These are phyloP conservation scores for Apotomis turbidana DNA, from an alignment of 2,888 invertebrate genomes.

Conservation along the genomic window DNA sequence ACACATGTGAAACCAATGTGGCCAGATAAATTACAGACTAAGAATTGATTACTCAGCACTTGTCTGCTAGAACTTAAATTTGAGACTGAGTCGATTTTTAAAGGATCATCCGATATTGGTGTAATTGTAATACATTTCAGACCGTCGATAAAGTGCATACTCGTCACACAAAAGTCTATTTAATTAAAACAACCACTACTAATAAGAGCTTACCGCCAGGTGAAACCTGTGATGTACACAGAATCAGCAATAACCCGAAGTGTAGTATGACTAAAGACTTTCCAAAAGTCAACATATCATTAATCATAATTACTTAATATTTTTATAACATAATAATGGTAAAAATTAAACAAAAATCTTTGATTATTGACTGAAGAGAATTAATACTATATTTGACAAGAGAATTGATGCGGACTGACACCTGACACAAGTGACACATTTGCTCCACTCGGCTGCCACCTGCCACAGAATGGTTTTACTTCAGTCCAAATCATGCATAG, in stretches of 20 bases:
- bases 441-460: too few species aligned
- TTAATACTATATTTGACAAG: background rate
- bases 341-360: background rate
- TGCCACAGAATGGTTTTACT: too few species aligned
- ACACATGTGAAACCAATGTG: too few species aligned
- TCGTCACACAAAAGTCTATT: background rate
- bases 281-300: constrained; percentile 5
- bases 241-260: constrained; percentile 28
- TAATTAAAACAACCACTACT: constrained; percentile 1
- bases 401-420: background rate
- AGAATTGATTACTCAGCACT: too few species aligned
- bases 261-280: constrained; percentile 17
- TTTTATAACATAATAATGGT: constrained; percentile 7
- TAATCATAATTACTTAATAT: background rate
- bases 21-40: too few species aligned
- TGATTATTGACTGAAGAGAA: background rate
- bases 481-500: too few species aligned
- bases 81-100: too few species aligned
- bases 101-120: too few species aligned
- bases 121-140: too few species aligned
- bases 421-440: too few species aligned
- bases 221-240: constrained; percentile 35
- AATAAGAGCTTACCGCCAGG: constrained; percentile 39
- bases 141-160: background rate
- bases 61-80: too few species aligned